phyloP scores from a whole-genome alignment of 2,888 invertebrate species.

The Andrena marginata region DNA sequence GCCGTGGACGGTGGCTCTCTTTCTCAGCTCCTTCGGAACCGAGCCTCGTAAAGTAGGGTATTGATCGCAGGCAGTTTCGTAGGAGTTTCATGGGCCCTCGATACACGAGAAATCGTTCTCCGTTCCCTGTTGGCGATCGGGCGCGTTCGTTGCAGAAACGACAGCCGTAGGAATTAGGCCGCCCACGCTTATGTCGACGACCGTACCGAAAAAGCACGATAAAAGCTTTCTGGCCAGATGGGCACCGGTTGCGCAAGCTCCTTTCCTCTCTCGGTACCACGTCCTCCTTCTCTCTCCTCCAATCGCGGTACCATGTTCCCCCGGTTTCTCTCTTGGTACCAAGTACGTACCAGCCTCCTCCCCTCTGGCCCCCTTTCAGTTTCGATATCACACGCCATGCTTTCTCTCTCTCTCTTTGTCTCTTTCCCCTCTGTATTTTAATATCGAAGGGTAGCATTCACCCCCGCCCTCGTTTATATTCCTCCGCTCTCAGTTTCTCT shows the following conservation, averaged over 20 bases:
- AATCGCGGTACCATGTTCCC: neutral
- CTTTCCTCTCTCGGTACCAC: conserved; percentile 28
- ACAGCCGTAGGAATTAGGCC: conserved; percentile 72
- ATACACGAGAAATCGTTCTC: conserved; percentile 28
- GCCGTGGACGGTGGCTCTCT: too few relatives aligned
- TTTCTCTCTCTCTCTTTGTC: too few relatives aligned
- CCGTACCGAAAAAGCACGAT: conserved; percentile 74
- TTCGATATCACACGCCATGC: too few relatives aligned
- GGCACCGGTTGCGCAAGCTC: conserved; percentile 72
- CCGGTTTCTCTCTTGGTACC: neutral
- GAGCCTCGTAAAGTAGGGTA: conserved; percentile 52
- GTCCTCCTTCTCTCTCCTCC: conserved; percentile 13
- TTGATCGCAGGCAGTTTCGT: conserved; percentile 45
- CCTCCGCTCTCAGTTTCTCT: too few relatives aligned
- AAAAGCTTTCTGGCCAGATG: conserved; percentile 78
- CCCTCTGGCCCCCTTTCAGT: too few relatives aligned
- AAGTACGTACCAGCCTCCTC: neutral
- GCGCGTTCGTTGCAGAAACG: conserved; percentile 58
- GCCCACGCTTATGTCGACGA: conserved; percentile 75
- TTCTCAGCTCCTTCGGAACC: conserved; percentile 27
- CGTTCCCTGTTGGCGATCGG: conserved; percentile 43
- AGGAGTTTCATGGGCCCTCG: conserved; percentile 59
- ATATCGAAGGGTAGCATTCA: too few relatives aligned
- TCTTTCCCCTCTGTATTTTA: too few relatives aligned
- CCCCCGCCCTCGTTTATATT: too few relatives aligned